Evolutionary conservation across 2,888 invertebrate genomes (phyloP), one percentile per base, ranked within the genome.

Genomic region (Chirona hameri): DNA sequence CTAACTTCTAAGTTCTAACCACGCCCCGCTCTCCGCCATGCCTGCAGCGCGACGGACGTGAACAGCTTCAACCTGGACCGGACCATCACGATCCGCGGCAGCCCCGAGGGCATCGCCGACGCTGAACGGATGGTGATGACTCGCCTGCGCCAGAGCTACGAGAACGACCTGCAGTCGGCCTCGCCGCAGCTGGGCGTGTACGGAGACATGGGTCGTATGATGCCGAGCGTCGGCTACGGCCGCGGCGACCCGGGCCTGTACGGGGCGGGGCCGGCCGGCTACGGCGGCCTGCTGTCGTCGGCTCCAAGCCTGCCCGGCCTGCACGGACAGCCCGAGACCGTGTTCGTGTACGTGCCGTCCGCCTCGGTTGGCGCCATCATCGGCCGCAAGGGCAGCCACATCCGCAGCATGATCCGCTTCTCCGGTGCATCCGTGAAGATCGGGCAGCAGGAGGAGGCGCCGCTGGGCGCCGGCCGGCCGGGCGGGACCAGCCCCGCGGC

Each of bases 331-430:
- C 92, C 95, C 91, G 97, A 97, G 90, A 96, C 96, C 52, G 95
- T 95, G 83, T 96, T 93, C 89, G 91, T 98, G 87, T 98, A 95
- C 90, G 98, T 99, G 90, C 99, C 99, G 83, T 98, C 98, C 89
- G 95, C 95, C 88, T 96, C 98, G 83, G 98, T 99, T 81, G 99
- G 99, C 83, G 99, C 99, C 85, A 96, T 99, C 85, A 99, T 99
- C 87, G 99, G 99, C 85, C 96, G 97, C 81, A 98, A 97, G 89
- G 99, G 99, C 83, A 94, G 95, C 55, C 96, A 98, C 90, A 98
- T 99, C 88, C 94, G 98, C 86, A 97, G 96, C 90, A 97, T 99
- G 86, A 99, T 98, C 88, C 92, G 97, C 87, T 95, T 97, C 90
- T 97, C 98, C 86, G 96, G 96, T 86, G 98, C 98, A 60, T 94